These are phyloP conservation scores for Polypterus bichir DNA, from an alignment of 2,113 vertebrate genomes.

Conservation along the genomic window DNA sequence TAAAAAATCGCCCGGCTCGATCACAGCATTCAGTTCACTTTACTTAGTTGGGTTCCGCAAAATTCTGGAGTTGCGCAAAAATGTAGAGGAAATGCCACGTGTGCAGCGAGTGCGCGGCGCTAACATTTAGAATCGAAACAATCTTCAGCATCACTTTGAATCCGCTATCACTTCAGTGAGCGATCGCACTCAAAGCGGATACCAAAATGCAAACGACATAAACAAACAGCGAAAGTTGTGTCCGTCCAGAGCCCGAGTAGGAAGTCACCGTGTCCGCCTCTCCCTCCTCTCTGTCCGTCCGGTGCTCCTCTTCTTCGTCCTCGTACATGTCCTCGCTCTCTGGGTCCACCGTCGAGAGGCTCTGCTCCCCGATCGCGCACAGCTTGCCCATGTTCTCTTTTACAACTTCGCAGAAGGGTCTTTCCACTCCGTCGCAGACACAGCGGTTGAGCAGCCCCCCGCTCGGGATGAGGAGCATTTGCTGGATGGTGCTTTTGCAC, in stretches of 20 bases:
- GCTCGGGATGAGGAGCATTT: slow-evolving; percentile 51
- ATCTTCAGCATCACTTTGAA: too few relatives aligned
- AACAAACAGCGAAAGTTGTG: too few relatives aligned
- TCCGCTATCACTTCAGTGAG: too few relatives aligned
- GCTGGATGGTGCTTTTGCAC: slow-evolving; percentile 50
- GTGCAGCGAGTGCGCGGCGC: too few relatives aligned
- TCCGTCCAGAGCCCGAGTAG: slow-evolving; percentile 10
- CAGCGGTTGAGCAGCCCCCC: slow-evolving; percentile 52
- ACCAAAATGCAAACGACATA: too few relatives aligned
- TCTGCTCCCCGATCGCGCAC: slow-evolving; percentile 41
- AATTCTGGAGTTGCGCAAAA: too few relatives aligned
- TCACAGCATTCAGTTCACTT: too few relatives aligned
- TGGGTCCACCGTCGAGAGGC: slow-evolving; percentile 28
- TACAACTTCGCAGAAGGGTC: slow-evolving; percentile 62
- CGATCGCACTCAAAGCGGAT: too few relatives aligned
- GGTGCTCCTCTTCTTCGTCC: slow-evolving; percentile 46
- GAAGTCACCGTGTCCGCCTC: slow-evolving; percentile 9
- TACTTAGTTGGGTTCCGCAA: too few relatives aligned
- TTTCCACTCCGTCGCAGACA: slow-evolving; percentile 56
- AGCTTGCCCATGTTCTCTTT: slow-evolving; percentile 62
- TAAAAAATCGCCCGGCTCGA: too few relatives aligned
- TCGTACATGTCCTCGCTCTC: slow-evolving; percentile 41
- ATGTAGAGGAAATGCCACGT: too few relatives aligned
- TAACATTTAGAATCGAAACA: too few relatives aligned
- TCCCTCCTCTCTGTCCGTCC: slow-evolving; percentile 30